Evolutionary conservation across 2,888 invertebrate species (phyloP), one percentile per base, ranked within the genome.

Genomic region (Ophion slaviceki): DNA sequence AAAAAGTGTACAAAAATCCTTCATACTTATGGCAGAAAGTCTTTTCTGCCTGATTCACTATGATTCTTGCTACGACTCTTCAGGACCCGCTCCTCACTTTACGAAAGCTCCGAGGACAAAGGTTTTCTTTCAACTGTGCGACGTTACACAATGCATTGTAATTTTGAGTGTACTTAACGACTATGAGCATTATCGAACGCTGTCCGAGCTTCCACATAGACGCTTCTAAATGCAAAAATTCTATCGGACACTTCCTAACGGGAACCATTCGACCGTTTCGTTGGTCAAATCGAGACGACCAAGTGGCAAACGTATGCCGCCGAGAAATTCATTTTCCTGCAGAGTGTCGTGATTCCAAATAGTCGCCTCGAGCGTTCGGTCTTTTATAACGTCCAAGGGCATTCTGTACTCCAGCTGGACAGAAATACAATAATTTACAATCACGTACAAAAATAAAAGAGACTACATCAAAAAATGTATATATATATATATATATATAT

Each of bases 301-400:
- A 17, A 99, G 95, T 2, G 96, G 96, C 89, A 99, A 95, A 88
- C 97, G 96, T 81, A 98, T 97, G n/a, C 98, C 98, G 40, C 99
- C 99, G 11, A 99, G 95, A 93, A 99, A 98, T 94, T 98, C 98
- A 94, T 99, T 99, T 94, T 99, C 99, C 93, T 98, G 98, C 64
- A 99, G 94, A 0, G 98, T 96, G 93, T 99, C 99, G 94, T 98
- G 98, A 93, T 98, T 97, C 99, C 99, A 99, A 11, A 99, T 97
- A 0, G 99, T 98, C 0, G 98, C 98, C 93, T 98, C 98, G n/a
- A 99, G 94, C 11, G 95, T 96, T 71, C 98, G 95, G 88, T 95
- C 95, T 92, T 96, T 95, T 20, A 99, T 96, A 64, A 97, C 96
- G 72, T 98, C 97, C 87, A 98, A 92, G 0, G 98, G 96, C 95